These are phyloP conservation scores for Lagorchestes hirsutus DNA, from an alignment of 2,797 vertebrate species.

Conservation along the genomic window DNA sequence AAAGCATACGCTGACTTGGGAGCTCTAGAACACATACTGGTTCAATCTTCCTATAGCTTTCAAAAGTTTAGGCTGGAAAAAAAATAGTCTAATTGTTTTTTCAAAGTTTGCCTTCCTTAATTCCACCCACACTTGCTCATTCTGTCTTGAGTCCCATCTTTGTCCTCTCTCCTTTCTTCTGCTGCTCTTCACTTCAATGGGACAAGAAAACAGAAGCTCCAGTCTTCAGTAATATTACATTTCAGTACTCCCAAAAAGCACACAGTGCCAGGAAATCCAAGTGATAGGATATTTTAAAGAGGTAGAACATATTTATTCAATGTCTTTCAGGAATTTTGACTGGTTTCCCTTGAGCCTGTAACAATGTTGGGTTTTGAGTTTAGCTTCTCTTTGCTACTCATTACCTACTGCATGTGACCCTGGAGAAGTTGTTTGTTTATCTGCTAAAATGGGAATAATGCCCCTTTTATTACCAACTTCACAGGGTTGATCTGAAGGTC, in stretches of 20 bases:
- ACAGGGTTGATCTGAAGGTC: not conserved
- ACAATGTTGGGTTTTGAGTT: not conserved
- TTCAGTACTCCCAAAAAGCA: not conserved
- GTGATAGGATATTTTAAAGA: not conserved
- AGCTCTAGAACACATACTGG: not conserved
- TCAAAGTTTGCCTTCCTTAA: not conserved
- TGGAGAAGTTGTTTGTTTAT: not conserved
- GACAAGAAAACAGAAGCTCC: no score
- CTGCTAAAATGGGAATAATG: not conserved
- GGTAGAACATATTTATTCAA: not conserved
- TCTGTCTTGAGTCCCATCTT: not conserved
- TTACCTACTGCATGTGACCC: not conserved
- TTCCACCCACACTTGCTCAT: not conserved
- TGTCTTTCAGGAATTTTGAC: not conserved
- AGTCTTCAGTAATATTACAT: not conserved
- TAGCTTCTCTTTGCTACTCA: not conserved
- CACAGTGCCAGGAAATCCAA: not conserved
- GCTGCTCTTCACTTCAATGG: not conserved
- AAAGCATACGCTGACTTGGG: not conserved
- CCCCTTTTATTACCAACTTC: not conserved
- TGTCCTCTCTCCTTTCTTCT: accelerated
- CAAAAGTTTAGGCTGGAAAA: accelerated
- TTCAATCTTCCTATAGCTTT: not conserved
- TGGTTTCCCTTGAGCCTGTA: not conserved
- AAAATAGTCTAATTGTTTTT: not conserved